Conservation (phyloP, 2,113 vertebrate species). For the Phaetusa simplex region DNA sequence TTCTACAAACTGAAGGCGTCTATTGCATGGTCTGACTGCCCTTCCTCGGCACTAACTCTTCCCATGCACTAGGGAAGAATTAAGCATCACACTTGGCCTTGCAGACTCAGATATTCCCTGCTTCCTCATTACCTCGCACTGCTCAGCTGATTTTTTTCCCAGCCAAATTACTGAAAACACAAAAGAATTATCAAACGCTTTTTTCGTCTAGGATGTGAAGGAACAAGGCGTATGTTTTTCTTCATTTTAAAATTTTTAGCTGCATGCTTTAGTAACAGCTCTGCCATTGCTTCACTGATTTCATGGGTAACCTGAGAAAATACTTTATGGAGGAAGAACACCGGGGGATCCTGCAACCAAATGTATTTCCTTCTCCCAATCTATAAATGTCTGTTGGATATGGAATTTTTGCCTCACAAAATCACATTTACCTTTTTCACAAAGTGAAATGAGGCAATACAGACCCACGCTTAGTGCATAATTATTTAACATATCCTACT, state of each 20-base stretch:
- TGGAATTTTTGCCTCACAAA: slow-evolving; percentile 58
- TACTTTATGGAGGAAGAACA: slow-evolving; percentile 26
- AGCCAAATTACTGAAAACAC: neutral
- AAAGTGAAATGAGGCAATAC: slow-evolving; percentile 33
- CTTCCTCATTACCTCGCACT: neutral
- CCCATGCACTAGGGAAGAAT: neutral
- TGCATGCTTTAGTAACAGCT: neutral
- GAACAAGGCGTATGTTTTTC: neutral
- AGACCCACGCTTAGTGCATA: slow-evolving; percentile 2
- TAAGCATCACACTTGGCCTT: neutral
- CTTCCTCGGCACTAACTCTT: neutral
- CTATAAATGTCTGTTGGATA: slow-evolving; percentile 20
- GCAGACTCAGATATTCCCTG: neutral
- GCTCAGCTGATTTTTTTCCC: neutral
- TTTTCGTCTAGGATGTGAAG: neutral
- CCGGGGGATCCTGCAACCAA: slow-evolving; percentile 31
- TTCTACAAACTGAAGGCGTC: neutral
- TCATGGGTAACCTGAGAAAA: slow-evolving; percentile 61
- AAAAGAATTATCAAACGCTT: neutral
- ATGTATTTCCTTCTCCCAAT: slow-evolving; percentile 34
- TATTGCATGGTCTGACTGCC: too few species aligned
- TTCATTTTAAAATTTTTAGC: neutral
- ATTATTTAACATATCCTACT: slow-evolving; percentile 61
- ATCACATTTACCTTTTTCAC: slow-evolving; percentile 31
- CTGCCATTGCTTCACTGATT: slow-evolving; percentile 25